Conservation (phyloP, 1,140 invertebrate species). For the Halictus rubicundus region DNA sequence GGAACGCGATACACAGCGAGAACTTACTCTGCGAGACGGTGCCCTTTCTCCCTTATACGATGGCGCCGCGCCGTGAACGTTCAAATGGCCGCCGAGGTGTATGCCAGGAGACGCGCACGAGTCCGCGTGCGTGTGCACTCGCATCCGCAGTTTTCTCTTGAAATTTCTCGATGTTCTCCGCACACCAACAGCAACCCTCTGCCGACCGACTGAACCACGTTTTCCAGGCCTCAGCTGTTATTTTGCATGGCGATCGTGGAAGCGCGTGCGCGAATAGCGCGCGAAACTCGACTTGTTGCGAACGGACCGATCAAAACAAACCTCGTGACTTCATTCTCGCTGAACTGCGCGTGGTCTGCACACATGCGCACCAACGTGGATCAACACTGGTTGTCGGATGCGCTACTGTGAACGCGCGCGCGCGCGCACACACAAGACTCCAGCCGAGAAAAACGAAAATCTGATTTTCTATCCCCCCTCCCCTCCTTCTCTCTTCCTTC, state of each 20-base stretch:
- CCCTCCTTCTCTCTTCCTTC: background rate
- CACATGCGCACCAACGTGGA: no score
- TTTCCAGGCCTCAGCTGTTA: background rate
- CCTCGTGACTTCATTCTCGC: constrained; percentile 8
- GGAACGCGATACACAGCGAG: background rate
- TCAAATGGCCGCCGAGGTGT: constrained; percentile 47
- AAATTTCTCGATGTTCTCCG: background rate
- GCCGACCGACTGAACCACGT: no score
- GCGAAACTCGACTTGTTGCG: background rate
- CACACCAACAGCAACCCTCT: no score
- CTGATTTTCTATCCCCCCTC: background rate
- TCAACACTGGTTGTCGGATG: no score
- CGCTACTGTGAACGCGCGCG: no score
- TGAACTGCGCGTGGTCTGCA: no score
- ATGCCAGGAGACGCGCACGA: constrained; percentile 7
- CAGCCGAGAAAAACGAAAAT: no score
- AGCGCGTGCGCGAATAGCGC: background rate
- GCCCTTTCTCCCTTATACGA: background rate
- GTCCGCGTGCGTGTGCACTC: constrained; percentile 33
- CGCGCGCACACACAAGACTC: no score
- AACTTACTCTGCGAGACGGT: constrained; percentile 20
- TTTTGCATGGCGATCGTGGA: background rate
- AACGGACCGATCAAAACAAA: constrained; percentile 21
- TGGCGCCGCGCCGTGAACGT: background rate
- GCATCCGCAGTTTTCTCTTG: constrained; percentile 3